Conservation (phyloP, 2,888 invertebrate species). For the Smittia aterrima region DNA sequence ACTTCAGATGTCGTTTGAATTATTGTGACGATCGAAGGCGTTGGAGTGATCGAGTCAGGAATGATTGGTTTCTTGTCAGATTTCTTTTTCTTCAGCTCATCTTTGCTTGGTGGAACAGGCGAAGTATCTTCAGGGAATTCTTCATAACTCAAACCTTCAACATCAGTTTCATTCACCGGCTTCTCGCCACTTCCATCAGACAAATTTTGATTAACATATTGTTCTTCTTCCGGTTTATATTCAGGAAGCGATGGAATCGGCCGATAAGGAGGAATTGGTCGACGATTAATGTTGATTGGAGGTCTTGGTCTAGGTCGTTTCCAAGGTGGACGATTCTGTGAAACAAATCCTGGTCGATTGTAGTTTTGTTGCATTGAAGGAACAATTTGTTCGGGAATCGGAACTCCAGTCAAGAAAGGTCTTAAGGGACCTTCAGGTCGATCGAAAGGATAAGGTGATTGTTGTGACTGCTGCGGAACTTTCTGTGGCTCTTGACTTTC, state of each 20-base stretch:
- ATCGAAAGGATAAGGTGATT: constrained; percentile 74
- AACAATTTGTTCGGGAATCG: constrained; percentile 71
- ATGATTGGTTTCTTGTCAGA: constrained; percentile 48
- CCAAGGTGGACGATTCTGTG: constrained; percentile 64
- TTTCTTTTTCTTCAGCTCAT: constrained; percentile 50
- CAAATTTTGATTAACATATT: background rate
- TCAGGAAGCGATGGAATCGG: constrained; percentile 58
- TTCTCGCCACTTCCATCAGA: constrained; percentile 44
- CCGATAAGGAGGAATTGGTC: constrained; percentile 64
- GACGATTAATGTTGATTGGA: constrained; percentile 54
- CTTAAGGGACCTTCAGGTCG: constrained; percentile 59
- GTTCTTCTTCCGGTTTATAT: constrained; percentile 39
- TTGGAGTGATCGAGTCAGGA: constrained; percentile 49
- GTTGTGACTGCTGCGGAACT: constrained; percentile 47
- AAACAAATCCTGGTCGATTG: constrained; percentile 59
- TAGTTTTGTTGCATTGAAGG: constrained; percentile 58
- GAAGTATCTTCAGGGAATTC: constrained; percentile 20
- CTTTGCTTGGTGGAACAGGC: constrained; percentile 47
- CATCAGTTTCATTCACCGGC: constrained; percentile 50
- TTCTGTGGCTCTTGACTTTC: constrained; percentile 39
- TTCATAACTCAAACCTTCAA: constrained; percentile 48
- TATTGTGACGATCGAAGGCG: constrained; percentile 47
- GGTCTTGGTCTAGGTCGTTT: constrained; percentile 62
- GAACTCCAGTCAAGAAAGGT: constrained; percentile 66
- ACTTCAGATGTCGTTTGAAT: constrained; percentile 50